These are phyloP conservation scores for Nephrocerus scutellatus DNA, from an alignment of 2,888 invertebrate genomes.

Conservation along the genomic window DNA sequence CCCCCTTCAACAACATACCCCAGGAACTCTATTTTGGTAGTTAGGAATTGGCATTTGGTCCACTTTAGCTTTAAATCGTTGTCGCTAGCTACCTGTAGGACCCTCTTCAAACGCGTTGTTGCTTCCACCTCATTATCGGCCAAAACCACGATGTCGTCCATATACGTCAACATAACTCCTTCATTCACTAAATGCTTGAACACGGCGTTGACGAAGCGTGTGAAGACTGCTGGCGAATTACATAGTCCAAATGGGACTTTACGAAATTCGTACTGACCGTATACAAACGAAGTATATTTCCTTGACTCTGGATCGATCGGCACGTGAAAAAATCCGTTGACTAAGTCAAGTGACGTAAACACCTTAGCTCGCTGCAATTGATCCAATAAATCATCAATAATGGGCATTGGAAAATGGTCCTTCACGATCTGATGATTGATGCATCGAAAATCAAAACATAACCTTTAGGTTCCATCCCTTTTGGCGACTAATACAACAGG, in stretches of 20 bases:
- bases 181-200: constrained; percentile 25
- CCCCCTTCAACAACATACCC: constrained; percentile 10
- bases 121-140: constrained; percentile 6
- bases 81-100: not conserved
- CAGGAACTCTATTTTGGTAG: constrained; percentile 6
- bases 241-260: constrained; percentile 7
- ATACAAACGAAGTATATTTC: constrained; percentile 7
- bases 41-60: constrained; percentile 3
- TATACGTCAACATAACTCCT: not conserved
- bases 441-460: constrained; percentile 4
- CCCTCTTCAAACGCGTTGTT: not conserved
- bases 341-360: constrained; percentile 8
- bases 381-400: constrained; percentile 4
- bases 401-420: constrained; percentile 9
- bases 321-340: constrained; percentile 8
- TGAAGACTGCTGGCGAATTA: constrained; percentile 8
- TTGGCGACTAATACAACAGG: constrained; percentile 19
- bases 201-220: not conserved
- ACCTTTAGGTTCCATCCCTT: constrained; percentile 5
- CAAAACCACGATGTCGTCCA: constrained; percentile 7
- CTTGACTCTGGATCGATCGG: constrained; percentile 3
- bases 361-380: constrained; percentile 1
- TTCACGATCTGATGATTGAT: constrained; percentile 4
- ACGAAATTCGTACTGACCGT: constrained; percentile 6
- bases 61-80: not conserved